Evolutionary conservation across 1,140 invertebrate species (phyloP).

Genomic region (Streblospio benedicti): DNA sequence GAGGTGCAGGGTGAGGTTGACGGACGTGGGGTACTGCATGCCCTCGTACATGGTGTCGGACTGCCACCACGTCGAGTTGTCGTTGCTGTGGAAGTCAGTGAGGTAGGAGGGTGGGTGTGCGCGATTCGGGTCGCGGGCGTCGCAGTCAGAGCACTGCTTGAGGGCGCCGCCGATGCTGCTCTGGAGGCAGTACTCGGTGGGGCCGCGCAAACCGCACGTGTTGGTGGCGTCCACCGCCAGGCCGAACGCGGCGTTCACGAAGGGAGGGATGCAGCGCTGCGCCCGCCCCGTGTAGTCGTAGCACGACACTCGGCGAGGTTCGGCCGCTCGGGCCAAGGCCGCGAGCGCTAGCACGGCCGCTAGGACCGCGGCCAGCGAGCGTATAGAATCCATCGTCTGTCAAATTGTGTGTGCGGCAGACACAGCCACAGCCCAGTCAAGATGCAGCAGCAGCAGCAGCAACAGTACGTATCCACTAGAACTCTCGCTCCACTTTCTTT

Average conservation of each 20-base stretch:
- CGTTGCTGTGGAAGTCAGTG: constrained; percentile 85
- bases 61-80: constrained; percentile 74
- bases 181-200: constrained; percentile 44
- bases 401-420: too few species aligned
- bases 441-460: too few species aligned
- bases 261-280: constrained; percentile 90
- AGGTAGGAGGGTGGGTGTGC: constrained; percentile 71
- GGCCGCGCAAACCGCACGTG: constrained; percentile 63
- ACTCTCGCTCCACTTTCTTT: too few species aligned
- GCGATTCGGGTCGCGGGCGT: background rate
- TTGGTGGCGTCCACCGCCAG: constrained; percentile 75
- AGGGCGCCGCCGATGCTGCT: constrained; percentile 26
- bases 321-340: background rate
- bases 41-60: constrained; percentile 53
- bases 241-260: constrained; percentile 94
- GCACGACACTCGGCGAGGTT: constrained; percentile 30
- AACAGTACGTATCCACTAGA: too few species aligned
- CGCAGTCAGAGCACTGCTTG: constrained; percentile 22
- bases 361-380: too few species aligned
- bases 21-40: constrained; percentile 40
- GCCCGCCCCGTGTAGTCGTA: constrained; percentile 48
- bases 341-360: too few species aligned
- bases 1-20: constrained; percentile 41
- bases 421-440: too few species aligned
- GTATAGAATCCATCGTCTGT: too few species aligned